These are phyloP conservation scores for Merluccius polli DNA, from an alignment of 2,797 vertebrate genomes.

Conservation along the genomic window DNA sequence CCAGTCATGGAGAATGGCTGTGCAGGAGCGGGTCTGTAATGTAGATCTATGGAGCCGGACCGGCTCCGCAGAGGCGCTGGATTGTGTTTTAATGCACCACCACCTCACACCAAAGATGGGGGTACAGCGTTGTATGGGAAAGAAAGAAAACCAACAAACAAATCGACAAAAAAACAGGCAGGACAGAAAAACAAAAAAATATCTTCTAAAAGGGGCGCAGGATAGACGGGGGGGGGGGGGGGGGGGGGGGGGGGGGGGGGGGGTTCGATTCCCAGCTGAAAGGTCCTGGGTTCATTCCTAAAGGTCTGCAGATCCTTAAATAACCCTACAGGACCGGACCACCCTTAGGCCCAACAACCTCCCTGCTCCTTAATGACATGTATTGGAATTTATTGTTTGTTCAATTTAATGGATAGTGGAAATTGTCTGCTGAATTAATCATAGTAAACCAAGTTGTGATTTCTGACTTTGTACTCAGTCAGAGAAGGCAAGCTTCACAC, in stretches of 20 bases:
- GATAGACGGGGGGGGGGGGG: no score
- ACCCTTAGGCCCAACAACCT: no score
- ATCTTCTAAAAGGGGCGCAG: neutral
- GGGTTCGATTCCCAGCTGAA: neutral
- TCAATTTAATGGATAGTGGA: no score
- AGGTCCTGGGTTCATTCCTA: neutral
- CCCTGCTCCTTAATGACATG: no score
- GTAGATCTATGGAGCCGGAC: conserved; percentile 56
- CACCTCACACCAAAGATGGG: conserved; percentile 48
- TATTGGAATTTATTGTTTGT: no score
- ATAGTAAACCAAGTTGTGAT: neutral
- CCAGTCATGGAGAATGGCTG: conserved; percentile 52
- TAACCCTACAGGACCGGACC: no score
- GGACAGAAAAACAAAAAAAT: neutral
- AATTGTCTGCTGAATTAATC: no score
- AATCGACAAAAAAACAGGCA: neutral
- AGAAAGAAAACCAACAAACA: neutral
- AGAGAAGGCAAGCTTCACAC: no score
- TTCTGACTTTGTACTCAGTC: neutral
- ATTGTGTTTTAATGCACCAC: conserved; percentile 61
- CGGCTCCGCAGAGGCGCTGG: conserved; percentile 58
- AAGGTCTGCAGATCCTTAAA: no score
- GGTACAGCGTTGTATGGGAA: neutral
- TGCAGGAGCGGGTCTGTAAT: conserved; percentile 46
- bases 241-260: no score